Conservation (phyloP, 2,888 invertebrate species). For the Timandra comae region DNA sequence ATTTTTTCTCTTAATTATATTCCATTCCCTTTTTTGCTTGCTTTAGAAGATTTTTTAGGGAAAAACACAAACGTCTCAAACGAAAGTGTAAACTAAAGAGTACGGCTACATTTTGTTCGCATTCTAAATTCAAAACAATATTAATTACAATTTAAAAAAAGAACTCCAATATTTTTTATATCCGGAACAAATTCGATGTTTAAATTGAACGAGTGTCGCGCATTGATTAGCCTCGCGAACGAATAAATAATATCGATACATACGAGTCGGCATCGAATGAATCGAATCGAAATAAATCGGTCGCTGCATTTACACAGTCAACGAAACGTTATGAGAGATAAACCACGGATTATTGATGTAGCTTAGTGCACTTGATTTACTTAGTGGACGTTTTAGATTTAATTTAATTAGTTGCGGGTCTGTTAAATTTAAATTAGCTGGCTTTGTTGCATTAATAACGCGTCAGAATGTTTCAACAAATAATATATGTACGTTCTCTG, state of each 20-base stretch:
- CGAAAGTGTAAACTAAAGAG: too few relatives aligned
- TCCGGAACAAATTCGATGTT: constrained; percentile 43
- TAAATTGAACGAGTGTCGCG: constrained; percentile 53
- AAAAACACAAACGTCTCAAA: too few relatives aligned
- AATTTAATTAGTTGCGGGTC: too few relatives aligned
- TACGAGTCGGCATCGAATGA: constrained; percentile 44
- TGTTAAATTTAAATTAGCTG: too few relatives aligned
- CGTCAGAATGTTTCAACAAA: too few relatives aligned
- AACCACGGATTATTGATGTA: constrained; percentile 24
- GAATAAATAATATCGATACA: constrained; percentile 57
- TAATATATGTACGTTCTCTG: too few relatives aligned
- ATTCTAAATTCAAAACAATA: neutral
- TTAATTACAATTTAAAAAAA: neutral
- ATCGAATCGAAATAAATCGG: constrained; percentile 43
- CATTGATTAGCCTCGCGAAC: constrained; percentile 62
- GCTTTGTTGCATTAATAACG: too few relatives aligned
- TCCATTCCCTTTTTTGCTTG: neutral
- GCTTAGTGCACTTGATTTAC: constrained; percentile 2
- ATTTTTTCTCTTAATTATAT: constrained; percentile 1
- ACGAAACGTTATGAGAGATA: constrained; percentile 34
- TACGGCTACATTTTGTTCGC: too few relatives aligned
- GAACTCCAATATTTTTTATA: neutral
- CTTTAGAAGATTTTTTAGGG: too few relatives aligned
- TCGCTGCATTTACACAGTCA: constrained; percentile 36
- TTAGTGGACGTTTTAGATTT: neutral